These are phyloP conservation scores for Mormyrus lacerda DNA, from an alignment of 2,113 vertebrate species.

Conservation along the genomic window DNA sequence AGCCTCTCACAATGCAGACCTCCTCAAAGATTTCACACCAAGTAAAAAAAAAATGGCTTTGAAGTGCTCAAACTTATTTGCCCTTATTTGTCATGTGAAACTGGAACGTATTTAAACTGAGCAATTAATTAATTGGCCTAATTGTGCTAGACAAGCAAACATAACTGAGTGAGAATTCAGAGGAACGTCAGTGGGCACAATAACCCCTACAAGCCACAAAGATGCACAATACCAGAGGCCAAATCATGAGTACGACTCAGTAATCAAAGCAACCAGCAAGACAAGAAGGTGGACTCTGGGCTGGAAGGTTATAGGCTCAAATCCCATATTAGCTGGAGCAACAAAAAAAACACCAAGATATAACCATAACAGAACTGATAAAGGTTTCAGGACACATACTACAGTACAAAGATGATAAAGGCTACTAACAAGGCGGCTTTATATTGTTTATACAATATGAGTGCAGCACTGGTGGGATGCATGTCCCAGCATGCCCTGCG, in stretches of 20 bases:
- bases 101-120: neutral
- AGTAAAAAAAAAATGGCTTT: neutral
- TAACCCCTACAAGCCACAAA: neutral
- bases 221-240: neutral
- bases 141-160: neutral
- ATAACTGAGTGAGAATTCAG: neutral
- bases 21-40: neutral
- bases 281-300: neutral
- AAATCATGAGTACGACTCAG: neutral
- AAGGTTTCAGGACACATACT: neutral
- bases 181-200: neutral
- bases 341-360: neutral
- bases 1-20: neutral
- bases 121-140: neutral
- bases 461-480: no score
- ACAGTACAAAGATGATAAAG: neutral
- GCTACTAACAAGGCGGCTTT: neutral
- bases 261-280: neutral
- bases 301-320: neutral
- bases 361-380: neutral
- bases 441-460: neutral
- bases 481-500: no score
- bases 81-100: neutral
- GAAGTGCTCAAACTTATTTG: neutral
- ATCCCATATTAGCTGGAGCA: neutral